Evolutionary conservation across 2,113 vertebrate species (phyloP), one percentile per base, ranked within the genome.

Genomic region (Petroica traversi): DNA sequence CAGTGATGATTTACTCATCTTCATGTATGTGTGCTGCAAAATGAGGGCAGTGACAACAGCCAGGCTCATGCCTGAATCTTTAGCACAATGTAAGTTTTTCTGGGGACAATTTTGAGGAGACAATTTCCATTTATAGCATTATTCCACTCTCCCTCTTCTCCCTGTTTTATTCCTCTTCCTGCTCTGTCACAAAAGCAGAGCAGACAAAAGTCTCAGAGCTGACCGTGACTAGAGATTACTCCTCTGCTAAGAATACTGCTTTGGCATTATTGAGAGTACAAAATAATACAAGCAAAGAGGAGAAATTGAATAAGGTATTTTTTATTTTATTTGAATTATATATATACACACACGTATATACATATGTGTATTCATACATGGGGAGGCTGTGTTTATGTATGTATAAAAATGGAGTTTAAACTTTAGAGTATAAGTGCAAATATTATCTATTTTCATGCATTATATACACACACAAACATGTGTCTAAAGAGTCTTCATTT

Each of bases 221-320:
- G 59, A 52, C 8, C 0, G 0, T 79, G 72, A 29, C 20, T 79
- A 46, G 40, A 79, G 22, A 41, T 61, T 48, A 15, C 4, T 54
- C 14, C 25, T 46, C 52, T 84, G 49, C 28, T 69, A n/a, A 51
- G 36, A 64, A 49, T 28, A 31, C 4, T 33, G 4, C 17, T 84
- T 77, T 38, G 36, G 8, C 48, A 45, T 45, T 22, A 40, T 46
- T 71, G 46, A 8, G 9, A 63, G 29, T 18, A 61, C 19, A 77
- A 84, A 84, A 45, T 29, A 20, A 76, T 48, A 26, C 13, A 43
- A 43, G 6, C 12, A 61, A 46, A 76, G n/a, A 52, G 33, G 31
- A 84, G 38, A 77, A 89, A 31, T 2, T 19, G 7, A 45, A 57
- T 49, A 1, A 69, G 73, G 17, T 66, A 57, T 31, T 69, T 73